These are phyloP conservation scores for Marisa cornuarietis DNA, from an alignment of 1,140 invertebrate genomes.

Conservation along the genomic window DNA sequence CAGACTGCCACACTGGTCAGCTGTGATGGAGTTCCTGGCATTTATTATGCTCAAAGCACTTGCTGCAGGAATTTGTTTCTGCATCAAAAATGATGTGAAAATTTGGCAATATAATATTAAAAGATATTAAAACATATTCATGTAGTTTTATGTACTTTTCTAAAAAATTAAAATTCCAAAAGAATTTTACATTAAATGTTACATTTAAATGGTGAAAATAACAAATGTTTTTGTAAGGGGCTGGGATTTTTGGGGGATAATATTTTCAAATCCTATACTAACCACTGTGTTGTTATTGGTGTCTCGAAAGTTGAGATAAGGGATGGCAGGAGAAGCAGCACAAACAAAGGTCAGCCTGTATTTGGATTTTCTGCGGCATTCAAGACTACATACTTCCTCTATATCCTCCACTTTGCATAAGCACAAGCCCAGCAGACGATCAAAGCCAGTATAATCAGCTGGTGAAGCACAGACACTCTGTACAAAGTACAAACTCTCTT, in stretches of 20 bases:
- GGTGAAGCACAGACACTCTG: conserved; percentile 42
- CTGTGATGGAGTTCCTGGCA: conserved; percentile 47
- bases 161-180: no score
- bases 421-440: conserved; percentile 52
- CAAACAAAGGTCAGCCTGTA: conserved; percentile 47
- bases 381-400: conserved; percentile 50
- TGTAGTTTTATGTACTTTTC: no score
- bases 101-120: no score
- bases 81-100: background rate
- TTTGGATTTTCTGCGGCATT: conserved; percentile 47
- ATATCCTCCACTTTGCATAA: conserved; percentile 56
- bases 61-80: conserved; percentile 44
- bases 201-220: no score
- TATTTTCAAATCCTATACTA: conserved; percentile 9
- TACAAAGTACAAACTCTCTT: background rate
- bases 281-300: conserved; percentile 41
- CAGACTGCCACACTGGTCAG: conserved; percentile 48
- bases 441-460: conserved; percentile 44
- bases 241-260: no score
- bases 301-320: conserved; percentile 48
- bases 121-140: no score
- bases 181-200: no score
- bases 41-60: conserved; percentile 48
- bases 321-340: conserved; percentile 44
- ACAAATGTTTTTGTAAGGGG: no score